phyloP scores from a whole-genome alignment of 2,113 vertebrate genomes.

The Procavia capensis region DNA sequence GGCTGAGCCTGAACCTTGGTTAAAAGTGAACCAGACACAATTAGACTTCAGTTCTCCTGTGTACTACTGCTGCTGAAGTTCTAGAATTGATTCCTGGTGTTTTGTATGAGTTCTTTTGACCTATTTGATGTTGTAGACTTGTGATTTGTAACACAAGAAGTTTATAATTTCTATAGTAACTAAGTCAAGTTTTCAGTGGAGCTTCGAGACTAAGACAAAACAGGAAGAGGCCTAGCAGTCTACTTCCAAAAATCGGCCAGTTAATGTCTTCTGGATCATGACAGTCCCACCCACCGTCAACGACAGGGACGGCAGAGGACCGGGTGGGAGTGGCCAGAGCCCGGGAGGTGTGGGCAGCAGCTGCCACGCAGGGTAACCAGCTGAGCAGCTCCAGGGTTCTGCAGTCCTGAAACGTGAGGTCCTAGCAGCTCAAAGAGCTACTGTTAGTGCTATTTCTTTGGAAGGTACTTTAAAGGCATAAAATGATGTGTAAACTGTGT shows the following conservation, averaged over 20 bases:
- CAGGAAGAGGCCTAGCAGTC: too few relatives aligned
- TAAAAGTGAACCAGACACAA: too few relatives aligned
- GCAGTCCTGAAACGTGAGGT: neutral
- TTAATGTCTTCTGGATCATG: too few relatives aligned
- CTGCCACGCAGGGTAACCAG: too few relatives aligned
- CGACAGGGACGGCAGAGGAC: too few relatives aligned
- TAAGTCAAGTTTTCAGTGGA: neutral
- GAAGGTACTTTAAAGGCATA: neutral
- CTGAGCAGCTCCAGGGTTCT: too few relatives aligned
- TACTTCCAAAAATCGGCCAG: too few relatives aligned
- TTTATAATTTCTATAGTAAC: neutral
- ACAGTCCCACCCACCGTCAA: too few relatives aligned
- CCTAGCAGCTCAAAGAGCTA: neutral
- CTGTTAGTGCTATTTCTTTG: neutral
- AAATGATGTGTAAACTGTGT: neutral
- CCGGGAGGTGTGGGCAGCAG: too few relatives aligned
- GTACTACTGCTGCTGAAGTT: accelerated
- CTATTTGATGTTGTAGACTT: neutral
- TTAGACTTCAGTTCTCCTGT: accelerated
- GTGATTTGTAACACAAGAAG: neutral
- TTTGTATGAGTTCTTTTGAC: neutral
- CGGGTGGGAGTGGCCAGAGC: too few relatives aligned
- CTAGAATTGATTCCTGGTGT: neutral
- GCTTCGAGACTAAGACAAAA: too few relatives aligned
- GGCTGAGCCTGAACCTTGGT: neutral